Evolutionary conservation across 2,888 invertebrate species (phyloP).

Genomic region (Alloscopus bannaensis): DNA sequence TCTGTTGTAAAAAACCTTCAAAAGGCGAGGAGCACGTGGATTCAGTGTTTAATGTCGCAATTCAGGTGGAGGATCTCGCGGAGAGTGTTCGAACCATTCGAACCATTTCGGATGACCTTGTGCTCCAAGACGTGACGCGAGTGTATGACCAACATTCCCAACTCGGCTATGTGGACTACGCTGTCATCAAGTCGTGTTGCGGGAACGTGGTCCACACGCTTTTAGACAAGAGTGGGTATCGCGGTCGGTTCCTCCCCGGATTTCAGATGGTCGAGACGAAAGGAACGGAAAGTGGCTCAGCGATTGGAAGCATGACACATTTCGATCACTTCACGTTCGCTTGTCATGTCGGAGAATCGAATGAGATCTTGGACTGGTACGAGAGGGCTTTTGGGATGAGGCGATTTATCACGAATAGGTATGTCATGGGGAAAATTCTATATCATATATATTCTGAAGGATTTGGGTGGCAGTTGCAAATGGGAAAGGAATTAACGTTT

Average conservation of each 20-base stretch:
- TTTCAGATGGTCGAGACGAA: slow-evolving; percentile 71
- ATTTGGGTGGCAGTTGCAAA: no score
- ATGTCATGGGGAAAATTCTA: slow-evolving; percentile 23
- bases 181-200: slow-evolving; percentile 75
- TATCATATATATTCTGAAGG: slow-evolving; percentile 21
- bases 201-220: slow-evolving; percentile 77
- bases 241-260: slow-evolving; percentile 76
- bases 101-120: slow-evolving; percentile 72
- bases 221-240: slow-evolving; percentile 75
- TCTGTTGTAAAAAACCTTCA: slow-evolving; percentile 65
- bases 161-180: slow-evolving; percentile 74
- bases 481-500: background rate
- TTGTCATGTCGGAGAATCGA: slow-evolving; percentile 74
- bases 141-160: slow-evolving; percentile 65
- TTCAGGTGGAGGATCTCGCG: slow-evolving; percentile 74
- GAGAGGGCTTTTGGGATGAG: slow-evolving; percentile 76
- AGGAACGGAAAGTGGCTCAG: slow-evolving; percentile 10
- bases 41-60: slow-evolving; percentile 76
- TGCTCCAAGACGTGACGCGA: slow-evolving; percentile 73
- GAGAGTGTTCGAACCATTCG: slow-evolving; percentile 37
- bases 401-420: slow-evolving; percentile 75
- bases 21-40: slow-evolving; percentile 71
- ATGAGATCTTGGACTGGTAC: slow-evolving; percentile 76
- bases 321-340: slow-evolving; percentile 77
- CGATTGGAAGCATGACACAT: slow-evolving; percentile 70